Evolutionary conservation across 2,113 vertebrate genomes (phyloP), one percentile per base, ranked within the genome.

Genomic region (Ursus arctos): DNA sequence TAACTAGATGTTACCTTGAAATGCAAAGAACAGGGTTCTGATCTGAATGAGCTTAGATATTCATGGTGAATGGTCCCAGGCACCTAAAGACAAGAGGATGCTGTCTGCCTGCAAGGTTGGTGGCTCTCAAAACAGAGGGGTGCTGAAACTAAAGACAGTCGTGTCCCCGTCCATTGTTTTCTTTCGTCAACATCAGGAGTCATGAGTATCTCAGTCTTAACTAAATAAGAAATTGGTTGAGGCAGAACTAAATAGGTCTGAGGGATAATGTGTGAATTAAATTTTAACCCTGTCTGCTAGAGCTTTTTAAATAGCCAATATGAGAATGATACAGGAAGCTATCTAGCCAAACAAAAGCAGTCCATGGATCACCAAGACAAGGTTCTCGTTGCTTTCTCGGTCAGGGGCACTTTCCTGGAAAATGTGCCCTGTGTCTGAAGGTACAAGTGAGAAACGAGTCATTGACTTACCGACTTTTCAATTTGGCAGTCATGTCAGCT

Each of bases 211-310:
- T 91, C 22, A 31, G 11, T 47, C n/a, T 82, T 79, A 55, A 28
- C 47, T 79, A 74, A 83, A 92, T 51, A 82, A 36, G 55, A 51
- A 95, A 89, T 57, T 63, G 19, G 6, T 91, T 87, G 40, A 77
- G n/a, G n/a, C 71, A 88, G 55, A 96, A 89, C 47, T 72, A 93
- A 80, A 96, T 33, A 90, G 28, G 33, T 76, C 80, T 31, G 12
- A 88, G 63, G 21, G 21, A 67, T 67, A 83, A 67, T 16, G 4
- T 21, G 14, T 76, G 8, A 36, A 82, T 33, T 82, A 74, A 26
- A 84, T 81, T 77, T 81, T 87, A 91, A 51, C 47, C 26, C 40
- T 49, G 22, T 57, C 76, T 74, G 4, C 47, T 80, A 63, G 63
- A 76, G 40, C 10, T 95, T 89, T 84, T 65, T 81, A 80, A 72